Evolutionary conservation across 2,888 invertebrate species (phyloP).

Genomic region (Platycheirus rosarum): DNA sequence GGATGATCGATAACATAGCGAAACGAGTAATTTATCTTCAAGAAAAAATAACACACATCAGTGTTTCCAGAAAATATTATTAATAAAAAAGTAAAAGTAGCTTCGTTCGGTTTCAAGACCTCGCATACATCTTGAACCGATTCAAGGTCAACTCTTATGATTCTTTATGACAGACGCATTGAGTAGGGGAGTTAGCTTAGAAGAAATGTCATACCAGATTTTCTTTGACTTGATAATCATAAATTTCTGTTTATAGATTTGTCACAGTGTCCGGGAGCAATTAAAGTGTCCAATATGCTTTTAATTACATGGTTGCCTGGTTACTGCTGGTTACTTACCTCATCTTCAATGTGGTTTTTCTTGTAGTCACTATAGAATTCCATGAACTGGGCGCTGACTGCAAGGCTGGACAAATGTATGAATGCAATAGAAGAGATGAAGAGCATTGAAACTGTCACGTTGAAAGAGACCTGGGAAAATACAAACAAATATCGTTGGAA

Average conservation of each 20-base stretch:
- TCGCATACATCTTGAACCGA: conserved; percentile 12
- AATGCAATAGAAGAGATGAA: not conserved
- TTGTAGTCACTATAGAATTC: conserved; percentile 79
- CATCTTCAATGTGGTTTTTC: conserved; percentile 79
- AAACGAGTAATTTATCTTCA: conserved; percentile 78
- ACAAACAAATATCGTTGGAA: not conserved
- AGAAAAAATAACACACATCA: conserved; percentile 35
- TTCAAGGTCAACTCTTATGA: conserved; percentile 40
- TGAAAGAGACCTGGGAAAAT: conserved; percentile 29
- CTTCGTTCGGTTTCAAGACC: not conserved
- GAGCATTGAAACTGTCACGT: conserved; percentile 3
- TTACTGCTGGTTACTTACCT: conserved; percentile 76
- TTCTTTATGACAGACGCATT: conserved; percentile 27
- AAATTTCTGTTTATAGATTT: conserved; percentile 29
- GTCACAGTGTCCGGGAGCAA: conserved; percentile 53
- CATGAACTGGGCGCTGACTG: conserved; percentile 75
- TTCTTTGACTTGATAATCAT: not conserved
- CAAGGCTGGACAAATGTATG: not conserved
- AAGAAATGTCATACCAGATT: conserved; percentile 20
- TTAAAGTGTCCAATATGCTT: conserved; percentile 31
- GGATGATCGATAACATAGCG: conserved; percentile 79
- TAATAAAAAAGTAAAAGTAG: conserved; percentile 46
- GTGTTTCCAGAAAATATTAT: conserved; percentile 5
- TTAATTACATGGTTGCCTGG: conserved; percentile 11
- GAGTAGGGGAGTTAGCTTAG: conserved; percentile 12